These are phyloP conservation scores for Melanotaenia maccullochi DNA, from an alignment of 2,797 vertebrate species.

Conservation along the genomic window DNA sequence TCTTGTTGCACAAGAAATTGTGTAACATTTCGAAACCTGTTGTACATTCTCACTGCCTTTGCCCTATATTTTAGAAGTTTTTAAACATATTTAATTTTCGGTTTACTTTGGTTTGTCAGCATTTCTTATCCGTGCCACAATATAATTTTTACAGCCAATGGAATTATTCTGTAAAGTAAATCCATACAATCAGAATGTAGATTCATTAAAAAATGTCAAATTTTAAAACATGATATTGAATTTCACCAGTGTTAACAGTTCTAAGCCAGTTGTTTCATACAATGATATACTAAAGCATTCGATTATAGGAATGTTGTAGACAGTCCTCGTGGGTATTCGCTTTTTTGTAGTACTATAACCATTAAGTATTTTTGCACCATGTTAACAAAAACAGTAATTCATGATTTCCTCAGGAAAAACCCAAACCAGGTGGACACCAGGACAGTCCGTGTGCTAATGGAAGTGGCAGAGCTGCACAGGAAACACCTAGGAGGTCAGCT, in stretches of 20 bases:
- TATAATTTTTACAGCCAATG: slow-evolving; percentile 19
- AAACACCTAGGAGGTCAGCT: slow-evolving; percentile 97
- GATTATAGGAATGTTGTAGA: slow-evolving; percentile 3
- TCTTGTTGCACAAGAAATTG: slow-evolving; percentile 50
- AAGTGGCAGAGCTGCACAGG: slow-evolving; percentile 96
- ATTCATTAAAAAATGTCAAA: slow-evolving; percentile 17
- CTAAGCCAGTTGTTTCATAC: neutral
- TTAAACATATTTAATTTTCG: slow-evolving; percentile 46
- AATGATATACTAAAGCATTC: slow-evolving; percentile 4
- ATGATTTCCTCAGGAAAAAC: slow-evolving; percentile 87
- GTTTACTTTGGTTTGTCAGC: slow-evolving; percentile 45
- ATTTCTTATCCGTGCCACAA: slow-evolving; percentile 24
- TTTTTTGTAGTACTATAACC: neutral
- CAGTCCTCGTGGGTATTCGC: neutral
- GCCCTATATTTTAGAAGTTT: slow-evolving; percentile 52
- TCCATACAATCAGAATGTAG: slow-evolving; percentile 4
- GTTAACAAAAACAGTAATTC: neutral
- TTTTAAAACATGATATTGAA: slow-evolving; percentile 13
- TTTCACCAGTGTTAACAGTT: slow-evolving; percentile 14
- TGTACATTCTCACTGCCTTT: slow-evolving; percentile 63
- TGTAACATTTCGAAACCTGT: slow-evolving; percentile 57
- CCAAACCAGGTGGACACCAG: slow-evolving; percentile 93
- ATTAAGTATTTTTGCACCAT: neutral
- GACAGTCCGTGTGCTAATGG: slow-evolving; percentile 91
- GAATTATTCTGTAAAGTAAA: slow-evolving; percentile 32